phyloP scores from a whole-genome alignment of 2,113 vertebrate species.

The Eurystomus gularis region DNA sequence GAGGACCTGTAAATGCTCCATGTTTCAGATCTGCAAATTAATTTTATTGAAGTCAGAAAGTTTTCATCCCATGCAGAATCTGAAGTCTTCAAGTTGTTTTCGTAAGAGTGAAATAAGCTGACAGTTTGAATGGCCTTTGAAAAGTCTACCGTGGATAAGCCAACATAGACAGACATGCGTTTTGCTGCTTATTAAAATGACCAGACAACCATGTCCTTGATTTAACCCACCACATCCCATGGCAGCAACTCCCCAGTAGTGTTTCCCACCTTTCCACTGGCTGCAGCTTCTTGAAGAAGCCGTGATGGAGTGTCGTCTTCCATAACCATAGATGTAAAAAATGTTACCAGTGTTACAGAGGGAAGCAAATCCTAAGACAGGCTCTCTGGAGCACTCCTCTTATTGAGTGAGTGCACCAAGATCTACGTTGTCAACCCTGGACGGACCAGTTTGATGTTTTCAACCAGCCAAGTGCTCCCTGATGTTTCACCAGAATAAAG shows the following conservation, averaged over 20 bases:
- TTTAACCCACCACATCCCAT: not conserved
- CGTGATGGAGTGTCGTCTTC: fast-evolving
- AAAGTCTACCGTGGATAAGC: not conserved
- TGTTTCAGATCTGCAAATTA: not conserved
- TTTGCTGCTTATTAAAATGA: not conserved
- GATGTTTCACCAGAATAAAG: not conserved
- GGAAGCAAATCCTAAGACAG: not conserved
- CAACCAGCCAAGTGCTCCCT: not conserved
- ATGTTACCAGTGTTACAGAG: not conserved
- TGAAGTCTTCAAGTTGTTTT: not conserved
- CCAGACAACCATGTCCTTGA: not conserved
- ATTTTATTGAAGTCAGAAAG: not conserved
- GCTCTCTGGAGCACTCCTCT: not conserved
- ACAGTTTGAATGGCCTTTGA: not conserved
- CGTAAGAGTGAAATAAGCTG: not conserved
- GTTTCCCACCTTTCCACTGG: not conserved
- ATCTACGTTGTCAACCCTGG: not conserved
- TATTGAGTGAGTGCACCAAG: fast-evolving
- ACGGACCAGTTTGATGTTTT: not conserved
- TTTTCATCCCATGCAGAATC: not conserved
- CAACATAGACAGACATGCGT: not conserved
- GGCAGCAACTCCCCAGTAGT: not conserved
- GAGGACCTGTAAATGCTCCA: not conserved
- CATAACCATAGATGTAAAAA: not conserved
- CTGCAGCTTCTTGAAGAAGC: not conserved